These are phyloP conservation scores for Sciurus carolinensis DNA, from an alignment of 2,797 vertebrate species.

Conservation along the genomic window DNA sequence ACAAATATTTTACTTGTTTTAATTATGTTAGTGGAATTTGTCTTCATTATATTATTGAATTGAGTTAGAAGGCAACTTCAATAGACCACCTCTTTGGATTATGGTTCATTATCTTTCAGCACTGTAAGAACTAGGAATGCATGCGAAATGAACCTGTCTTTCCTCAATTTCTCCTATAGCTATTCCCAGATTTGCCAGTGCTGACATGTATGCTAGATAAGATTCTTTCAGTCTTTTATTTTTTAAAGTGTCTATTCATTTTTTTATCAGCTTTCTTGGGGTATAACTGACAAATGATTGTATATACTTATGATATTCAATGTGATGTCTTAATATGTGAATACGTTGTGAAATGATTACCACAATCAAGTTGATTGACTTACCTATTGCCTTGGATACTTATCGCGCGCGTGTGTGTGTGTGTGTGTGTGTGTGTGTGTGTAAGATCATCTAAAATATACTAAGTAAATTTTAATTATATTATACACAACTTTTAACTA, in stretches of 20 bases:
- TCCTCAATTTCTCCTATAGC: neutral
- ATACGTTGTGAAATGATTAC: neutral
- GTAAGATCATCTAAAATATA: neutral
- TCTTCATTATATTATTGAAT: neutral
- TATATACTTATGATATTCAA: neutral
- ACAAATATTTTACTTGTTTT: neutral
- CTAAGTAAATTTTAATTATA: neutral
- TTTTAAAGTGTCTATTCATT: neutral
- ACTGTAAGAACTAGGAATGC: neutral
- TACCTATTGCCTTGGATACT: neutral
- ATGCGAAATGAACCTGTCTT: neutral
- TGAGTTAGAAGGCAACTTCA: neutral
- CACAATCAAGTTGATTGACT: neutral
- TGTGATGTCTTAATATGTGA: neutral
- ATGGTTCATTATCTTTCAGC: neutral
- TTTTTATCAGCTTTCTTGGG: neutral
- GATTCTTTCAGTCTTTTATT: neutral
- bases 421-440: neutral
- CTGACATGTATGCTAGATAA: neutral
- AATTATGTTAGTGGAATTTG: neutral
- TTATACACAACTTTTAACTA: neutral
- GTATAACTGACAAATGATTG: neutral
- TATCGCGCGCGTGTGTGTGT: neutral
- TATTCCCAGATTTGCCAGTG: neutral
- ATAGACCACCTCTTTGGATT: neutral